Base-by-base conservation (phyloP, 2,113 vertebrate genomes). In the Ictidomys tridecemlineatus region DNA sequence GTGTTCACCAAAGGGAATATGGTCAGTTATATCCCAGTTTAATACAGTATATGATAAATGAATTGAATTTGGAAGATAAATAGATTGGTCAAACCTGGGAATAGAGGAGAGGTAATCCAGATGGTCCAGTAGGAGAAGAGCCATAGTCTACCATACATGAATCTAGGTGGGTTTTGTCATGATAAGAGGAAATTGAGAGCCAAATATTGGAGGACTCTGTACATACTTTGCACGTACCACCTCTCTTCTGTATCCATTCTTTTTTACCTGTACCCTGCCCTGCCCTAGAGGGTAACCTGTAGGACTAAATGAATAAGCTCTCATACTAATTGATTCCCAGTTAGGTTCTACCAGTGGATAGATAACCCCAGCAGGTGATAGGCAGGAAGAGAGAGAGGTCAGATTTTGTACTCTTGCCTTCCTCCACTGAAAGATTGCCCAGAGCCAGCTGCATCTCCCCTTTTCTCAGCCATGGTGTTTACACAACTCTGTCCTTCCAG, bases 21-120 rank as follows among this genome's bases (percentile, higher is more conserved):
- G 37, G 22, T 80, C 91, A 82, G 0, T 65, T 94, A n/a, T 32
- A 37, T 20, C 53, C 28, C 69, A 61, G 45, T 37, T 48, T 65
- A 61, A 69, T 20, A 65, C 51, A 86, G 73, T 65, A 69, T 6
- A n/a, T 83, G 65, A 53, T 39, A 67, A 83, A 13, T 63, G 51
- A 88, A n/a, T 79, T 84, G 34, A 85, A 83, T 92, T 92, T 53
- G 37, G 69, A 89, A 56, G 20, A 48, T 87, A 45, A 84, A 58
- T 45, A 89, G 18, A 94, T 6, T 58, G 48, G 13, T 14, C 8
- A 61, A 65, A 67, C 20, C 89, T 76, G 56, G 72, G 13, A 72
- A 74, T 16, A 87, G 30, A 78, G 45, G 37, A 92, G 26, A 78
- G 18, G 30, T 37, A 53, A 45, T 45, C 56, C 74, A 13, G 1